phyloP scores from a whole-genome alignment of 2,888 invertebrate species.

The Sarcophaga variegata region DNA sequence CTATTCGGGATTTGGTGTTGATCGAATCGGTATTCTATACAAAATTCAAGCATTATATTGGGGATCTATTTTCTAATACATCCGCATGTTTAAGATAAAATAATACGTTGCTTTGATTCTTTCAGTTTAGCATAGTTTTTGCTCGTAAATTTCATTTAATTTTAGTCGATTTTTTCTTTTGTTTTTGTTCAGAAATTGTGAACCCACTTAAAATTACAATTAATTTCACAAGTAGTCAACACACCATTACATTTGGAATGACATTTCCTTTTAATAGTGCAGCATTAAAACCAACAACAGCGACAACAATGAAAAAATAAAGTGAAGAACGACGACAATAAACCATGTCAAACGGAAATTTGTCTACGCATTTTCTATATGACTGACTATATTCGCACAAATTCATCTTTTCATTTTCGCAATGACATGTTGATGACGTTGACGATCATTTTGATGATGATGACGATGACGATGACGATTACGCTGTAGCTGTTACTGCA shows the following conservation, averaged over 20 bases:
- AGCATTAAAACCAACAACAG: constrained; percentile 23
- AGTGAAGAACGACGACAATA: constrained; percentile 52
- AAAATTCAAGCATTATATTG: too few species aligned
- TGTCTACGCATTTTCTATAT: constrained; percentile 68
- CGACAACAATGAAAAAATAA: constrained; percentile 18
- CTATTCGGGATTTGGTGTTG: too few species aligned
- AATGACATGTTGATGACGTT: constrained; percentile 66
- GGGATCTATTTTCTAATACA: too few species aligned
- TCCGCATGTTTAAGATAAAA: too few species aligned
- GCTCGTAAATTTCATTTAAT: too few species aligned
- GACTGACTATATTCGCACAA: constrained; percentile 58
- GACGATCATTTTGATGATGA: constrained; percentile 61
- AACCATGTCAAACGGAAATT: constrained; percentile 67
- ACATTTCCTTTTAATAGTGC: constrained; percentile 57
- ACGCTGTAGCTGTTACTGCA: constrained; percentile 23
- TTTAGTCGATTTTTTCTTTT: too few species aligned
- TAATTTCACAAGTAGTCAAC: constrained; percentile 36
- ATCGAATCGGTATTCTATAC: too few species aligned
- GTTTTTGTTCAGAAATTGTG: background rate
- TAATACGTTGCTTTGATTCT: too few species aligned
- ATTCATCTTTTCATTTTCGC: constrained; percentile 57
- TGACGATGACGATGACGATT: constrained; percentile 27
- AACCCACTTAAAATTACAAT: constrained; percentile 15
- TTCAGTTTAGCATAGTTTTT: too few species aligned
- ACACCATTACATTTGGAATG: constrained; percentile 54